Evolutionary conservation across 1,140 invertebrate genomes (phyloP).

Genomic region (Pissodes strobi): DNA sequence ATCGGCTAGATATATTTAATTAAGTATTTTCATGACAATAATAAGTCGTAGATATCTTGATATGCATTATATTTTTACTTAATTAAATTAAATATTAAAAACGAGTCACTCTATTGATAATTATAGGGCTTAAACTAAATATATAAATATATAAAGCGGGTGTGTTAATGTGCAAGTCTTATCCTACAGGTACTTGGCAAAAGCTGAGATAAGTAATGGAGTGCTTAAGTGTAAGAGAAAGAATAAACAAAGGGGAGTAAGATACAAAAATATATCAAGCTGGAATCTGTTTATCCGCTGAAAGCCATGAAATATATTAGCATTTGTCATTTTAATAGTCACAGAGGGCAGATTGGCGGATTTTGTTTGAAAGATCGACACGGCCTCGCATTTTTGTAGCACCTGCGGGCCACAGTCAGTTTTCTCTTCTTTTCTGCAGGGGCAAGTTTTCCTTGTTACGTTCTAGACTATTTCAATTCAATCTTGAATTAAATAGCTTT

Average conservation of each 20-base stretch:
- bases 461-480: no score
- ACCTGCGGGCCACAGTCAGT: slow-evolving; percentile 50
- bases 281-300: slow-evolving; percentile 51
- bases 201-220: slow-evolving; percentile 38
- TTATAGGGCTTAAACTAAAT: no score
- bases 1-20: no score
- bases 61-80: no score
- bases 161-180: not conserved
- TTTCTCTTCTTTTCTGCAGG: slow-evolving; percentile 6
- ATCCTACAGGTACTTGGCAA: slow-evolving; percentile 3
- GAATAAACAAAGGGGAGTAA: slow-evolving; percentile 50
- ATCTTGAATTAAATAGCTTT: no score
- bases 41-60: no score
- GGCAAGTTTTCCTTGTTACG: no score
- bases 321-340: slow-evolving; percentile 57
- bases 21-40: no score
- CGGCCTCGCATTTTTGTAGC: slow-evolving; percentile 46
- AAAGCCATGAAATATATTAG: slow-evolving; percentile 56
- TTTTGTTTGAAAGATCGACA: slow-evolving; percentile 49
- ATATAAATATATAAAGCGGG: no score
- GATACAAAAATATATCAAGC: slow-evolving; percentile 54
- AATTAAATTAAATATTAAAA: no score
- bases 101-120: no score
- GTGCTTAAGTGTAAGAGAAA: slow-evolving; percentile 42
- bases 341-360: slow-evolving; percentile 52